These are phyloP conservation scores for Oncorhynchus tshawytscha DNA, from an alignment of 2,113 vertebrate genomes.

Conservation along the genomic window DNA sequence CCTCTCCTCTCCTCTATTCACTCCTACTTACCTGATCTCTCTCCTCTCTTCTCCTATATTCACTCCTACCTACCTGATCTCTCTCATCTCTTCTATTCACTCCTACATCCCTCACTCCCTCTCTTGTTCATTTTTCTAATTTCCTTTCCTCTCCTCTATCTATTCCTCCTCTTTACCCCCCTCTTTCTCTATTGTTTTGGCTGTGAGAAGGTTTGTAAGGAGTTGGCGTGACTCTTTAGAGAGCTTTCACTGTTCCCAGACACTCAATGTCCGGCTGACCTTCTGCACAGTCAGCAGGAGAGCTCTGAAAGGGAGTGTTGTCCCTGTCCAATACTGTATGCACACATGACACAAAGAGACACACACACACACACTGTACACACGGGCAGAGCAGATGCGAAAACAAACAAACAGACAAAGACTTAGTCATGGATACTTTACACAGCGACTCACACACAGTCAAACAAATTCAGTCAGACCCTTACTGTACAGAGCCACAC, in stretches of 20 bases:
- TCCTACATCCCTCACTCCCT: background rate
- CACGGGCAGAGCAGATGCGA: background rate
- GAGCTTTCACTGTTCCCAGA: slow-evolving; percentile 28
- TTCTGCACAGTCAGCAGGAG: slow-evolving; percentile 58
- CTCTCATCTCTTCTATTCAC: background rate
- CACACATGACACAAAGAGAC: background rate
- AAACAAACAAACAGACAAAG: background rate
- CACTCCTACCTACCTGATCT: too few species aligned
- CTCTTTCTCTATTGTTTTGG: background rate
- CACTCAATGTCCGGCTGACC: slow-evolving; percentile 58
- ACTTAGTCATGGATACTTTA: background rate
- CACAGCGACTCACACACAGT: background rate
- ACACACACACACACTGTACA: slow-evolving; percentile 15
- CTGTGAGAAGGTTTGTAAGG: background rate
- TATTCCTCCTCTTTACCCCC: background rate
- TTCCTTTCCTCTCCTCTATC: background rate
- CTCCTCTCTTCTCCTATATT: too few species aligned
- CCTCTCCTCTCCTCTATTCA: too few species aligned
- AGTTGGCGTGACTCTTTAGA: slow-evolving; percentile 14
- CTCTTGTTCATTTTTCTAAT: too few species aligned
- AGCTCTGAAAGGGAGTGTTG: slow-evolving; percentile 17
- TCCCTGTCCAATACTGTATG: background rate
- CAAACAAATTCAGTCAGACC: slow-evolving; percentile 11
- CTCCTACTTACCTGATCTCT: too few species aligned
- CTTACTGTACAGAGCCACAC: background rate